Percentiles rank a stretch among this genome's conserved stretches.
These are phyloP conservation scores for Trachelus stipa DNA, from an alignment of 2,888 invertebrate genomes.

Conservation along the genomic window DNA sequence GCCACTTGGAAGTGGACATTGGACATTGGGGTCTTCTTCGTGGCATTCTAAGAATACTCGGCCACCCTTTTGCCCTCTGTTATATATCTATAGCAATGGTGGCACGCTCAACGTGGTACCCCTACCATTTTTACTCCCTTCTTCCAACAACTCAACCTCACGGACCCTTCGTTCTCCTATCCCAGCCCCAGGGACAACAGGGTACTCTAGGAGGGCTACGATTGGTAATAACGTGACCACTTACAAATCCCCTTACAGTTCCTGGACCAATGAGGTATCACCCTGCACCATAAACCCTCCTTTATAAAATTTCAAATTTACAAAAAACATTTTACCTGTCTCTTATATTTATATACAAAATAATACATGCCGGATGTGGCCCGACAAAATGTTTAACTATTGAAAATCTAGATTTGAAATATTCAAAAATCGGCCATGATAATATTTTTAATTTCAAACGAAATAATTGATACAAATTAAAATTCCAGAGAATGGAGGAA, in stretches of 20 bases:
- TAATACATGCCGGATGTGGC: neutral
- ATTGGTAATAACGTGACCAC: neutral
- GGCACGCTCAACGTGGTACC: conserved; percentile 15
- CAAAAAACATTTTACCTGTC: neutral
- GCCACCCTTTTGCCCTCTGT: conserved; percentile 32
- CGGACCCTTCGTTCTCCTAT: neutral
- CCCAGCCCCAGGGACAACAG: neutral
- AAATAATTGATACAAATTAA: neutral
- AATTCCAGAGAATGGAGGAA: neutral
- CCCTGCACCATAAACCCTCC: neutral
- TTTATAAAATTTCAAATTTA: neutral
- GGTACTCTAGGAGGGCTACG: neutral
- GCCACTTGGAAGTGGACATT: neutral
- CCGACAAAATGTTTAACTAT: neutral
- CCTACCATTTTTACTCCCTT: conserved; percentile 3
- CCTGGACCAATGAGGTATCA: neutral
- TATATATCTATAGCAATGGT: conserved; percentile 22
- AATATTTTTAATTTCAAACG: neutral
- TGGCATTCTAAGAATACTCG: conserved; percentile 38
- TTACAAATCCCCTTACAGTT: neutral
- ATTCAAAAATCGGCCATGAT: neutral
- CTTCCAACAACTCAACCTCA: neutral
- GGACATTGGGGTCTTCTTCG: neutral
- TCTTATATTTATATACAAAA: neutral
- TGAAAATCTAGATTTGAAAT: neutral